Evolutionary conservation across 2,113 vertebrate genomes (phyloP).

Genomic region (Microtus pennsylvanicus): DNA sequence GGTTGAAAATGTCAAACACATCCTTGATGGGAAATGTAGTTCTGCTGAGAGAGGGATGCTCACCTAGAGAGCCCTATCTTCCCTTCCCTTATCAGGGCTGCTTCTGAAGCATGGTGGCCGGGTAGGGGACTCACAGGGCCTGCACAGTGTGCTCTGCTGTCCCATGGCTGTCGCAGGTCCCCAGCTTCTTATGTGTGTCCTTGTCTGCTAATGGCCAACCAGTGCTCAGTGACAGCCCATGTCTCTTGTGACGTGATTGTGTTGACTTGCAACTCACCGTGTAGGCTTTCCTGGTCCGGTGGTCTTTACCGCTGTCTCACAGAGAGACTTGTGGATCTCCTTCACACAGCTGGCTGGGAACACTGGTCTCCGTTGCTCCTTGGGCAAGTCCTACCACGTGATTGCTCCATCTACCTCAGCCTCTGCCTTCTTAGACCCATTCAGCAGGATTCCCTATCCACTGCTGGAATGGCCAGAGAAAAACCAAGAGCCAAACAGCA

Average conservation of each 20-base stretch:
- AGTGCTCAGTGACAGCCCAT: neutral
- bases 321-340: neutral
- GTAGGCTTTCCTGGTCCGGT: accelerated
- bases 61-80: neutral
- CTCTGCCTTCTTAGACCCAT: neutral
- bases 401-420: neutral
- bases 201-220: neutral
- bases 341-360: neutral
- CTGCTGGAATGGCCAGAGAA: neutral
- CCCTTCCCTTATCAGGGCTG: neutral
- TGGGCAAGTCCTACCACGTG: accelerated
- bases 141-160: accelerated
- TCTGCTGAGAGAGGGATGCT: accelerated
- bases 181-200: neutral
- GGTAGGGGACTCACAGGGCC: accelerated
- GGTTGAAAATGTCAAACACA: neutral
- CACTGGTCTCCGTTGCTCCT: neutral
- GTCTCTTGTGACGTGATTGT: neutral
- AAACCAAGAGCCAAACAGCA: neutral
- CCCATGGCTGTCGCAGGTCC: neutral
- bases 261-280: neutral
- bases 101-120: accelerated
- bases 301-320: neutral
- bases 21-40: neutral
- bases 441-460: neutral